Evolutionary conservation across 2,888 invertebrate species (phyloP).

Genomic region (Chaitophorus viminalis): DNA sequence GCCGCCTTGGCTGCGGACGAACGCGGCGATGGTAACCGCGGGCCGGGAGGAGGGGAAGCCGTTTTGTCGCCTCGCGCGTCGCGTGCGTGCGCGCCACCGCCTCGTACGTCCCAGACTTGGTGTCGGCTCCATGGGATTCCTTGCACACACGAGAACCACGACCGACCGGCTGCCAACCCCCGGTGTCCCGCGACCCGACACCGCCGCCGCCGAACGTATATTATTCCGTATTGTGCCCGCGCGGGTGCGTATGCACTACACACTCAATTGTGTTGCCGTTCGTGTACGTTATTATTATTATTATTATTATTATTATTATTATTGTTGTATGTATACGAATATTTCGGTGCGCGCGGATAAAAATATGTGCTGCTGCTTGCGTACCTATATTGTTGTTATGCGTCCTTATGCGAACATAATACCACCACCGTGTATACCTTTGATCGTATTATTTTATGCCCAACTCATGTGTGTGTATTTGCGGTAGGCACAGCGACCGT

Average conservation of each 20-base stretch:
- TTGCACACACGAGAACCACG: no score
- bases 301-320: no score
- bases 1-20: conserved; percentile 47
- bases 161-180: conserved; percentile 25
- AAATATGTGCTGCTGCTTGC: not conserved
- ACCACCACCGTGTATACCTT: no score
- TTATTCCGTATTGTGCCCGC: conserved; percentile 9
- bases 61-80: not conserved
- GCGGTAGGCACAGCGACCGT: no score
- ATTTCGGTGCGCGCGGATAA: not conserved
- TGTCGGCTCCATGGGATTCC: conserved; percentile 59
- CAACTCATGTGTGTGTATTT: not conserved
- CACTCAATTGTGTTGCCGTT: no score
- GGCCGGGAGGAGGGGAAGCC: not conserved
- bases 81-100: not conserved
- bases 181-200: not conserved
- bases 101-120: conserved; percentile 51
- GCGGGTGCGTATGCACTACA: not conserved
- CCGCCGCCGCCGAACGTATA: not conserved
- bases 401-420: no score
- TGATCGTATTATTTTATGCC: no score
- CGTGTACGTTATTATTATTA: no score
- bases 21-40: not conserved
- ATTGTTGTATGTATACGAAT: no score
- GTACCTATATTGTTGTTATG: no score